Conservation (phyloP, 2,113 vertebrate genomes). For the Caracal caracal region DNA sequence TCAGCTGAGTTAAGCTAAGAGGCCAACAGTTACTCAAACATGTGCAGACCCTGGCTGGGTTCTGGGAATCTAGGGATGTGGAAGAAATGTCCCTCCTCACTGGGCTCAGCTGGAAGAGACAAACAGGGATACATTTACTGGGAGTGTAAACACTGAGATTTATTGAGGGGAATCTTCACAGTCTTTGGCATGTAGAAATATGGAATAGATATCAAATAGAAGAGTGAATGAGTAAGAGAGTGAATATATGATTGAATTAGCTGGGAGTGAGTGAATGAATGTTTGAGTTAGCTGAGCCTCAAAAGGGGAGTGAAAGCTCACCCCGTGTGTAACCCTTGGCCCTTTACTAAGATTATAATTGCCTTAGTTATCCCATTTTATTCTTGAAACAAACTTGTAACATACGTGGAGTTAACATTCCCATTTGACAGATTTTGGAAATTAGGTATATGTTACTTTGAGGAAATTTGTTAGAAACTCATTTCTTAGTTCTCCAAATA, state of each 20-base stretch:
- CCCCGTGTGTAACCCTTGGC: not conserved
- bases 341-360: not conserved
- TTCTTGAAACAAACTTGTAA: not conserved
- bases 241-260: not conserved
- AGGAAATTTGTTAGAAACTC: constrained; percentile 2
- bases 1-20: not conserved
- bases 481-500: constrained; percentile 31
- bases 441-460: not conserved
- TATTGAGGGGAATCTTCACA: not conserved
- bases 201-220: not conserved
- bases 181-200: not conserved
- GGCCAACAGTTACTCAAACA: not conserved
- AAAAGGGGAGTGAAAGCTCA: not conserved
- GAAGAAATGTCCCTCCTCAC: not conserved
- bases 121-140: not conserved
- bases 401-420: not conserved
- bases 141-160: not conserved
- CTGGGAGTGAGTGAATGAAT: not conserved
- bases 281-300: not conserved
- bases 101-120: not conserved
- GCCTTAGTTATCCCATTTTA: not conserved
- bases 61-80: not conserved
- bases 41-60: not conserved
- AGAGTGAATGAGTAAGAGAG: not conserved
- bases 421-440: constrained; percentile 20